phyloP scores from a whole-genome alignment of 2,113 vertebrate species.

The Ibidorhyncha struthersii region DNA sequence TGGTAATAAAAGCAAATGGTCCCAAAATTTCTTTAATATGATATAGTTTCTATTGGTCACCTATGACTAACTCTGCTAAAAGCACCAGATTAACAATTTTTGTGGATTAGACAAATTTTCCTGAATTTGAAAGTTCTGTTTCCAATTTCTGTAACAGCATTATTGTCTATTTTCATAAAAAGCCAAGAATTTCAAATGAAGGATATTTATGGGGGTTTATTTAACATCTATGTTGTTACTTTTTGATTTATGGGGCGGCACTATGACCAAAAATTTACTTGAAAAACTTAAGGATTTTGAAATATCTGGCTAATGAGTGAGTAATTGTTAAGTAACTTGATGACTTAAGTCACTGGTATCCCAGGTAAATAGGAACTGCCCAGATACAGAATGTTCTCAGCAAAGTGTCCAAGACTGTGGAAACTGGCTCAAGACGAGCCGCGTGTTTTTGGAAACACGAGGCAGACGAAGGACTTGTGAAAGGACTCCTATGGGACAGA shows the following conservation, averaged over 20 bases:
- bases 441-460: not conserved
- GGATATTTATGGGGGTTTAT: not conserved
- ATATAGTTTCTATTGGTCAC: not conserved
- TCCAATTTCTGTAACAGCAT: not conserved
- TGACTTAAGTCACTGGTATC: not conserved
- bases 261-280: not conserved
- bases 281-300: not conserved
- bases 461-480: not conserved
- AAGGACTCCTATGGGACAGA: not conserved
- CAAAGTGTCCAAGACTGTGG: not conserved
- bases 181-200: not conserved
- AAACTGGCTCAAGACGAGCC: not conserved
- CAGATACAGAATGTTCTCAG: constrained; percentile 41
- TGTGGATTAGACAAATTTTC: not conserved
- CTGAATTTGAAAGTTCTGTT: not conserved
- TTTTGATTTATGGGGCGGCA: not conserved
- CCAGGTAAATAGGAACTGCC: constrained; percentile 58
- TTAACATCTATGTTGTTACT: rapidly evolving
- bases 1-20: not conserved
- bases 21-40: not conserved
- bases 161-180: not conserved
- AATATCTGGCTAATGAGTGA: not conserved
- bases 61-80: not conserved
- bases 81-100: not conserved
- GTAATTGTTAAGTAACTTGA: not conserved